phyloP scores from a whole-genome alignment of 2,113 vertebrate genomes.

The Lichenostomus cassidix region DNA sequence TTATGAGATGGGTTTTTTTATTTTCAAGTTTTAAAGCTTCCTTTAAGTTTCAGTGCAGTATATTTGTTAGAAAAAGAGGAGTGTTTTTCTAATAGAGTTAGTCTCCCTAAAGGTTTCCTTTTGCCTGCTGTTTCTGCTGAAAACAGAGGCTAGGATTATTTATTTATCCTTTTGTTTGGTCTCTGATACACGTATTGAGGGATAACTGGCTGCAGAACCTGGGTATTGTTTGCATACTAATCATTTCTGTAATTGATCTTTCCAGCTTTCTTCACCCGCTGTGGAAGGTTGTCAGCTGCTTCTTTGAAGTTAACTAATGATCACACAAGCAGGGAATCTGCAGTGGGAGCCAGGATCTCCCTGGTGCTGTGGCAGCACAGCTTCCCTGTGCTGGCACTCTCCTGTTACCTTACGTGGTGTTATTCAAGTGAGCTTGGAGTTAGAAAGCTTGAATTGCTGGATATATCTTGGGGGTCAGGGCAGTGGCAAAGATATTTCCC shows the following conservation, averaged over 20 bases:
- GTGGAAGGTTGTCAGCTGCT: slow-evolving; percentile 73
- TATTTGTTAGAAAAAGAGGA: slow-evolving; percentile 23
- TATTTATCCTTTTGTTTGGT: slow-evolving; percentile 45
- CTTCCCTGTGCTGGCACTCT: neutral
- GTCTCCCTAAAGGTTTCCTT: slow-evolving; percentile 36
- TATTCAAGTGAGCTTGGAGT: neutral
- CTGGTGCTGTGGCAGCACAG: neutral
- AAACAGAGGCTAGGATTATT: slow-evolving; percentile 31
- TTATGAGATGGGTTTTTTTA: neutral
- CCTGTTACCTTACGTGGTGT: neutral
- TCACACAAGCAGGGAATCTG: slow-evolving; percentile 18
- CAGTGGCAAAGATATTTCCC: neutral
- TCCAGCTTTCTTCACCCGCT: slow-evolving; percentile 60
- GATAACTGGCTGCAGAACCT: neutral
- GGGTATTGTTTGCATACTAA: slow-evolving; percentile 63
- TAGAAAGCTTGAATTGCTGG: slow-evolving; percentile 8
- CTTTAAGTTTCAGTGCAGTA: neutral
- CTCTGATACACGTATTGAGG: neutral
- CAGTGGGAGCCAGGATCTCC: slow-evolving; percentile 43
- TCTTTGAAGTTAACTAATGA: slow-evolving; percentile 78
- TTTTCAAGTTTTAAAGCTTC: neutral
- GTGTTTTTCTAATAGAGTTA: slow-evolving; percentile 39
- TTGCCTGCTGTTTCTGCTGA: slow-evolving; percentile 31
- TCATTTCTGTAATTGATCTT: slow-evolving; percentile 78
- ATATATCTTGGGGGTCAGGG: neutral